Base-by-base conservation (phyloP, 2,888 invertebrate species). In the Drosophila koepferae region DNA sequence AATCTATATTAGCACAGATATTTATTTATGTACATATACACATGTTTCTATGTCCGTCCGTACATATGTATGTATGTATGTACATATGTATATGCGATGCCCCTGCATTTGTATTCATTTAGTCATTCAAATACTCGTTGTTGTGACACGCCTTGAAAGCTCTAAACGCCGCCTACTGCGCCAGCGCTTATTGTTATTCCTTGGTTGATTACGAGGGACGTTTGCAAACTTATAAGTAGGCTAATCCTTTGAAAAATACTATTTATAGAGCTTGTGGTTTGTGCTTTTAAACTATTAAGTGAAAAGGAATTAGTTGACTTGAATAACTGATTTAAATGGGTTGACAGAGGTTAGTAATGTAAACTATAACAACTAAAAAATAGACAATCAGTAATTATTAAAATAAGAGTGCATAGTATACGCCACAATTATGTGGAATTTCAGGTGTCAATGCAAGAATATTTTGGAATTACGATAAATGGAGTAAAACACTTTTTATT, bases 131-230 rank as follows among this genome's bases (percentile, higher is more conserved):
- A 74, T 44, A 69, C 75, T 74, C 58, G 58, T 40, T 74, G 74
- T 20, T 74, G 38, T 65, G 64, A 58, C 56, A 74, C 61, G 74
- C 70, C 74, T 63, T 34, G 58, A 74, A 74, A 74, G 75, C 74
- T 74, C 58, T 38, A 36, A 65, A 65, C 41, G 38, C 40, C 70
- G 75, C 74, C 41, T 56, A 64, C 46, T 64, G 46, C 41, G 67
- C 34, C 56, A 63, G 43, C 56, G 49, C 56, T 65, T 60, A 49
- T 54, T 63, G 58, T 62, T 49, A 41, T 54, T 62, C 31, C 44
- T 51, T 31, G 38, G 41, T 44, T 55, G 43, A n/a, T 16, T 36
- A 38, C 69, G 75, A 74, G 75, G 70, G 74, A 3, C 10, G 51
- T 16, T 48, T 20, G 0, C 16, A 31, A 48, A 46, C 14, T 48